Base-by-base conservation (phyloP, 2,113 vertebrate species). In the Leucopsar rothschildi region DNA sequence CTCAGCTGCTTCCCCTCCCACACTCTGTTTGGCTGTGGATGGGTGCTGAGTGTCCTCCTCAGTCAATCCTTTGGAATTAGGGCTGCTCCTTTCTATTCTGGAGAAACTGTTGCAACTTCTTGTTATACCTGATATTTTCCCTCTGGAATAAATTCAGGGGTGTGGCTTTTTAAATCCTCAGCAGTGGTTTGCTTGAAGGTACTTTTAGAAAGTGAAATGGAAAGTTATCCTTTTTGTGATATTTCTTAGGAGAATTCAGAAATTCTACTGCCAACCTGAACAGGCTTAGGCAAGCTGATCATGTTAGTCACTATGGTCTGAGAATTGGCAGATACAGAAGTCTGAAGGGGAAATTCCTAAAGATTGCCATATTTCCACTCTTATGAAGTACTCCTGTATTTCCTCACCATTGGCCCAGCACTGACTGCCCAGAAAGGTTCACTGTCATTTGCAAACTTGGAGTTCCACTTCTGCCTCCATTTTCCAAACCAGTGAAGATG, bases 11-110 rank as follows among this genome's bases (percentile, higher is more conserved):
- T 81, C 47, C 75, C 23, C 17, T 88, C 71, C 55, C n/a, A 35
- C 0, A 0, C 24, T 16, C 14, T 57, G 21, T 9, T 4, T 40
- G 60, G 28, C 75, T 39, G 15, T 35, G 47, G 24, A 12, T 24
- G 55, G 16, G 28, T 81, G 66, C 68, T 75, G 18, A 11, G 39
- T 64, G 44, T 68, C 59, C 50, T 52, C 24, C 12, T 27, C 79
- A 52, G 49, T 33, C 68, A 60, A 11, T 23, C 20, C 53, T 50
- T 21, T 11, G 13, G 11, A 42, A 22, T 47, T 19, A 33, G 15
- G 5, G 28, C 87, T 81, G 35, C 37, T 89, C 27, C 45, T 47
- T 83, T 69, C 40, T 56, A 0, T 10, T 35, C 24, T 60, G 49
- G 35, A 72, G n/a, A 64, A 83, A 37, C 39, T 52, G 7, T 52